Percentiles rank a stretch among this genome's conserved stretches.
phyloP scores from a whole-genome alignment of 2,888 invertebrate species.

The Eupithecia dodoneata region DNA sequence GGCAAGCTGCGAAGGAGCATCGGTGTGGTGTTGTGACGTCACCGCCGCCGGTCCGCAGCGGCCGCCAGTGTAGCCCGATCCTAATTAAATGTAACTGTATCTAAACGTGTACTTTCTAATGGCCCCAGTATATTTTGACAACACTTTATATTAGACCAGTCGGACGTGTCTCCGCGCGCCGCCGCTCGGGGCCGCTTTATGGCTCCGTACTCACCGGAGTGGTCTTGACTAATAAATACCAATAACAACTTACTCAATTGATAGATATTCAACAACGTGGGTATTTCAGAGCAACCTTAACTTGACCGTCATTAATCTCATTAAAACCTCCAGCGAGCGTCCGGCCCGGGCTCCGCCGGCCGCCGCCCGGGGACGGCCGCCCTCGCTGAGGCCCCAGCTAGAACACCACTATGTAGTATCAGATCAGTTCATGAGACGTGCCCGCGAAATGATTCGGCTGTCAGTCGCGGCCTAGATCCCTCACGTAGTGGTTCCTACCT shows the following conservation, averaged over 20 bases:
- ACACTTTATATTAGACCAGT: neutral
- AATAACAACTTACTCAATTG: neutral
- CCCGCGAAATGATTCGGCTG: neutral
- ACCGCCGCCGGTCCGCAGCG: neutral
- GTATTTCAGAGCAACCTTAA: neutral
- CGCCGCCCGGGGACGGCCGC: too few relatives aligned
- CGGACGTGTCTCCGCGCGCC: neutral
- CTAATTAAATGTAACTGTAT: constrained; percentile 37
- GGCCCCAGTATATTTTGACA: constrained; percentile 29
- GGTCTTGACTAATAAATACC: neutral
- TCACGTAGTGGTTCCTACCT: neutral
- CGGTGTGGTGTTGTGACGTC: neutral
- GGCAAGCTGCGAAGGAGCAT: too few relatives aligned
- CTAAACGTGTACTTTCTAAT: constrained; percentile 30
- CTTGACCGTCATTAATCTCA: neutral
- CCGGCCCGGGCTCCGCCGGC: too few relatives aligned
- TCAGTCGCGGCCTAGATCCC: constrained; percentile 19
- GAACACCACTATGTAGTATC: neutral
- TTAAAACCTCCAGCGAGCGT: neutral
- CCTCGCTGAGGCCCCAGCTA: too few relatives aligned
- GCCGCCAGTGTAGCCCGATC: constrained; percentile 21
- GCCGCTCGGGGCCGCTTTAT: neutral
- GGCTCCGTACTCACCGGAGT: neutral
- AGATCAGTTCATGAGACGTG: neutral
- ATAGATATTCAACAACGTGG: neutral